These are phyloP conservation scores for Petromus typicus DNA, from an alignment of 2,113 vertebrate species.

Conservation along the genomic window DNA sequence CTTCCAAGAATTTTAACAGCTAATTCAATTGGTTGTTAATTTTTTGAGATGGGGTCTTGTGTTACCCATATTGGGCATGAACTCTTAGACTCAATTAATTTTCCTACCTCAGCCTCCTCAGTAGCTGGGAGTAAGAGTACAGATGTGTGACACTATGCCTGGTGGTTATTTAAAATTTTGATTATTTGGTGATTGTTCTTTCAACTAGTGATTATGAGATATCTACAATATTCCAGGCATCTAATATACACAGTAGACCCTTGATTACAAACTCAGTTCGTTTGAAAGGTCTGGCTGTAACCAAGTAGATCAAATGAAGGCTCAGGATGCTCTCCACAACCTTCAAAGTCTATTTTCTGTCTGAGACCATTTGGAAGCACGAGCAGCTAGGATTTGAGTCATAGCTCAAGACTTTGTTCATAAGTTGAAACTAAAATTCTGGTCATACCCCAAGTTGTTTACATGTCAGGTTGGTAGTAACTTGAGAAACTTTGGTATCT, in stretches of 20 bases:
- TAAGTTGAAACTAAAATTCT: too few species aligned
- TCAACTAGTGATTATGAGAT: not conserved
- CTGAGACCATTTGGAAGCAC: too few species aligned
- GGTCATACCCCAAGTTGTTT: too few species aligned
- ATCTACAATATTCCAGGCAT: not conserved
- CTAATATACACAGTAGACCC: not conserved
- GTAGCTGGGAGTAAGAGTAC: not conserved
- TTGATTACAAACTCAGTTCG: too few species aligned
- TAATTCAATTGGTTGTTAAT: not conserved
- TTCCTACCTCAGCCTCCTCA: not conserved
- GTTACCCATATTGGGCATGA: not conserved
- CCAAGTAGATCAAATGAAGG: too few species aligned
- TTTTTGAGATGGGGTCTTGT: not conserved
- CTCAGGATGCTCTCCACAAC: too few species aligned
- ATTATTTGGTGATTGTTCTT: not conserved
- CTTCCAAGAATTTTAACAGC: not conserved
- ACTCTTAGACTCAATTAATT: not conserved
- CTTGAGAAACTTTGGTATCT: not conserved
- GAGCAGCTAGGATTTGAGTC: too few species aligned
- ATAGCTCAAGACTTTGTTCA: too few species aligned
- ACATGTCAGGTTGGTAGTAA: too few species aligned
- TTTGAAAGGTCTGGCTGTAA: too few species aligned
- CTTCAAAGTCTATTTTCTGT: too few species aligned
- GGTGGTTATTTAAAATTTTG: not conserved
- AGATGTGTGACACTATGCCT: not conserved